Conservation (phyloP, 2,113 vertebrate species). For the Pedionomus torquatus region DNA sequence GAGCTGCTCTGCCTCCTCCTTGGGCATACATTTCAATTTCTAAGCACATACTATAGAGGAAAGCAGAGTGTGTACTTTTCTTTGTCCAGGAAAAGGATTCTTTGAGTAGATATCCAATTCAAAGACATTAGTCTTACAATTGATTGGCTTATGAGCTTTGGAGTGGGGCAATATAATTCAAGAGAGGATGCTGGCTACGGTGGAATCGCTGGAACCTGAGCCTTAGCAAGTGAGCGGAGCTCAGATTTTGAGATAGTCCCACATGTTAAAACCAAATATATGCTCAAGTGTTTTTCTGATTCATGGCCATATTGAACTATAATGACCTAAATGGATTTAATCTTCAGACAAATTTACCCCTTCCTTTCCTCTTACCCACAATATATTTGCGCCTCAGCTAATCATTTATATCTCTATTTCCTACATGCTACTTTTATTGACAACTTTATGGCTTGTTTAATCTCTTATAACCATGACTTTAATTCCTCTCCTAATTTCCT, state of each 20-base stretch:
- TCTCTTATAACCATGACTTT: neutral
- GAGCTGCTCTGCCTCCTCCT: neutral
- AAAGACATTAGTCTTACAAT: neutral
- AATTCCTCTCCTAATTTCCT: neutral
- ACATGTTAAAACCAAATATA: neutral
- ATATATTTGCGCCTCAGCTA: neutral
- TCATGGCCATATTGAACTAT: neutral
- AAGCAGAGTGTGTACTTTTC: neutral
- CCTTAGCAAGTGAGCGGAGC: neutral
- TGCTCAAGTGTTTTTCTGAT: neutral
- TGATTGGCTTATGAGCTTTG: neutral
- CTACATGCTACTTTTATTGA: neutral
- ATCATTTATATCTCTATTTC: neutral
- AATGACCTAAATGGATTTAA: neutral
- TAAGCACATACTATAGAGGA: neutral
- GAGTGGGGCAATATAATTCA: neutral
- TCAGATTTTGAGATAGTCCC: neutral
- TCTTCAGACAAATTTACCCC: neutral
- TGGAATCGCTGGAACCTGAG: neutral
- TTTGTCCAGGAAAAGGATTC: neutral
- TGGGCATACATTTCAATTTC: rapidly evolving
- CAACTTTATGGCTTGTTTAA: neutral
- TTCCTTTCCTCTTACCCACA: neutral
- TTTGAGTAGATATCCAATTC: neutral
- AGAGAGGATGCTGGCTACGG: neutral